These are phyloP conservation scores for Dryococelus australis DNA, from an alignment of 2,888 invertebrate genomes.

Conservation along the genomic window DNA sequence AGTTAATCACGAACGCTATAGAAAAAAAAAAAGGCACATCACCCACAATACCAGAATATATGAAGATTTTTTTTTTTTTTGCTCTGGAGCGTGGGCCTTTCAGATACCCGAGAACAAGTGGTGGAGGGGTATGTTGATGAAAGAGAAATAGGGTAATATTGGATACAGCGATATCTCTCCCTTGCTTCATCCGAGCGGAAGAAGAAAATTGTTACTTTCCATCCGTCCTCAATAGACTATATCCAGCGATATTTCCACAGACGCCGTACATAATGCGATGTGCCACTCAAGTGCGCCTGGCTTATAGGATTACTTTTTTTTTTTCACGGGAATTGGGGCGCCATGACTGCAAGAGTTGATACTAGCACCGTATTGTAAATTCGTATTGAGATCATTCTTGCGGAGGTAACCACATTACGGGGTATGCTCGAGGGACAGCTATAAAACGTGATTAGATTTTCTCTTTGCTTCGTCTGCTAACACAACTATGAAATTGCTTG, in stretches of 20 bases:
- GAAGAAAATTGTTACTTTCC: not conserved
- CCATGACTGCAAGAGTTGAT: too few species aligned
- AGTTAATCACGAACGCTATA: too few species aligned
- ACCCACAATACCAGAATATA: too few species aligned
- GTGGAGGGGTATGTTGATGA: not conserved
- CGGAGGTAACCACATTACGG: too few species aligned
- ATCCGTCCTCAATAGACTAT: not conserved
- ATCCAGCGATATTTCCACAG: slow-evolving; percentile 5
- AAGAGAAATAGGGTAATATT: not conserved
- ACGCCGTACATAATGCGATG: not conserved
- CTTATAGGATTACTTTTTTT: not conserved
- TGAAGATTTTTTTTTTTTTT: too few species aligned
- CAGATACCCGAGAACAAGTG: not conserved
- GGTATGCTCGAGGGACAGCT: not conserved
- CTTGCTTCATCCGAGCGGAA: not conserved
- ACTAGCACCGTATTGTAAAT: too few species aligned
- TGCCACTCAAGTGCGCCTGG: not conserved
- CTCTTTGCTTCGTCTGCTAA: not conserved
- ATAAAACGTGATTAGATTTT: not conserved
- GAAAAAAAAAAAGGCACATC: too few species aligned
- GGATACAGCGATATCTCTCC: not conserved
- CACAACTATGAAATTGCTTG: not conserved
- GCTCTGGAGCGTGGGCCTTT: too few species aligned
- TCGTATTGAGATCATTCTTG: too few species aligned
- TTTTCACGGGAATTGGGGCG: not conserved